Base-by-base conservation (phyloP, 2,888 invertebrate genomes). In the Philonicus albiceps region DNA sequence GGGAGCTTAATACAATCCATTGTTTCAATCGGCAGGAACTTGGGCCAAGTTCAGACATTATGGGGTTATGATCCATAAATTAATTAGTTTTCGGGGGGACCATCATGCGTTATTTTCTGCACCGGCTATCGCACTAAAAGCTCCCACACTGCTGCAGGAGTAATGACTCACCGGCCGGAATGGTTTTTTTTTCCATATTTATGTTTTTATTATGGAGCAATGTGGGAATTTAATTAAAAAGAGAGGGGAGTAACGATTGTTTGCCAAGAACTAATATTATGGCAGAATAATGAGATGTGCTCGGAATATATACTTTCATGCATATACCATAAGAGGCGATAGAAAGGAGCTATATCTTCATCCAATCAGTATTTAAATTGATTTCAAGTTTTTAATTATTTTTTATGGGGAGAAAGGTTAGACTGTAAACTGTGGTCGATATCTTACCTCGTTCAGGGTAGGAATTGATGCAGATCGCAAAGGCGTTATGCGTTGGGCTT, bases 1-100 rank as follows among this genome's bases (percentile, higher is more conserved):
- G 49, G n/a, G 49, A 16, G 80, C 80, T 80, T 80, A 80, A 80
- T 80, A 80, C 22, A 49, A 80, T 49, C 30, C 30, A 49, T 80
- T 80, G 53, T 80, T 80, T 74, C 74, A 64, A 64, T 64, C 74
- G 74, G 74, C 34, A 34, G 34, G 34, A 34, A 74, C 64, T 64
- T 27, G 64, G 64, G 13, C 64, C 22, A 64, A 64, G 64, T 22
- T 64, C 64, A 64, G 64, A 64, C 64, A 64, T 27, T 64, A 64
- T 64, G 64, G 64, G 64, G 64, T 64, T 64, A 64, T 64, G 22
- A 64, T 22, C 64, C 22, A 64, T 64, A 64, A 64, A 64, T 64
- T 64, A 64, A 64, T 64, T 64, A 64, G 74, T 37, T 31, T 74
- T 34, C n/a, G 13, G 74, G 73, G 27, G 73, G 74, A 31, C n/a